phyloP scores from a whole-genome alignment of 2,797 vertebrate species.

The Graptemys geographica region DNA sequence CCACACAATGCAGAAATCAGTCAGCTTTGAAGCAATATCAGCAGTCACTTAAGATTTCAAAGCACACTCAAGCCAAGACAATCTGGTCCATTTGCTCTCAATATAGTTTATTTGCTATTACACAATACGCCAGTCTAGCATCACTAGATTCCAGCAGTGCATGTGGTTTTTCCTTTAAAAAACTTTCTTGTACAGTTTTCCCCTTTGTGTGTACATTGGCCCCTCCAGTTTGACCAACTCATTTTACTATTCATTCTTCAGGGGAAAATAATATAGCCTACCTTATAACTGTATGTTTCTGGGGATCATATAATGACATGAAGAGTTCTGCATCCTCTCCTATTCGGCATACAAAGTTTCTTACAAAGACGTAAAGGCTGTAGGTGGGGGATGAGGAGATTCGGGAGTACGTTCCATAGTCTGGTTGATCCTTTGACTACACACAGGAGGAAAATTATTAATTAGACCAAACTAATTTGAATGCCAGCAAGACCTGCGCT shows the following conservation, averaged over 20 bases:
- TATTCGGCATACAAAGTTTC: constrained; percentile 98
- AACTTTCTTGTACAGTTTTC: not conserved
- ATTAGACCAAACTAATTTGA: not conserved
- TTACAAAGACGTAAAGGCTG: constrained; percentile 97
- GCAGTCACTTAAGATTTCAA: not conserved
- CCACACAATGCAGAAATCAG: not conserved
- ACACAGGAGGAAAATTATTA: not conserved
- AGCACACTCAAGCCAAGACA: not conserved
- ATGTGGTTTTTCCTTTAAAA: accelerated
- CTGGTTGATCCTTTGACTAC: constrained; percentile 91
- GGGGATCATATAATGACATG: constrained; percentile 96
- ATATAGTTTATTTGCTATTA: not conserved
- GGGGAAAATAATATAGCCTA: constrained; percentile 20
- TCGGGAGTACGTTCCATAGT: constrained; percentile 90
- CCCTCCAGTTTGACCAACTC: not conserved
- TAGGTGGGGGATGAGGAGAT: constrained; percentile 95
- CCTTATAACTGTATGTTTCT: constrained; percentile 93
- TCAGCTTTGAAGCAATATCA: not conserved
- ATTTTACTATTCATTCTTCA: not conserved
- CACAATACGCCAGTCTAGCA: not conserved
- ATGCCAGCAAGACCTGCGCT: accelerated
- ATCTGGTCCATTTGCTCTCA: not conserved
- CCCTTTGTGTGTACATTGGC: accelerated
- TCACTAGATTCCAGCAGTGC: not conserved
- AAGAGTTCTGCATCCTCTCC: constrained; percentile 98